phyloP scores from a whole-genome alignment of 1,140 invertebrate genomes.

The Rhyzopertha dominica region DNA sequence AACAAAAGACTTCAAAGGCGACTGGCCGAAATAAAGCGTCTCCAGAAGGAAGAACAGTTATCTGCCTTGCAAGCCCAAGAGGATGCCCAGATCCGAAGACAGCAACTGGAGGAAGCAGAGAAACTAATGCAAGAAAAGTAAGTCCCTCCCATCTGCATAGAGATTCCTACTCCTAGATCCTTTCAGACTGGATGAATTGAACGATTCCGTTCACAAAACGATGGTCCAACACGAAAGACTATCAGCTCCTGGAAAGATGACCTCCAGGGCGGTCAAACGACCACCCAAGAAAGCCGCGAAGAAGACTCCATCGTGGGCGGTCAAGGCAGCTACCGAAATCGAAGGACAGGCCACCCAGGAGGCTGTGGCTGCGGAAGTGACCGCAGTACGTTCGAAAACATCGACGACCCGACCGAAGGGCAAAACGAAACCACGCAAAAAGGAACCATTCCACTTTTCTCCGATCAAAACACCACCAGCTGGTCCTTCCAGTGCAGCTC shows the following conservation, averaged over 20 bases:
- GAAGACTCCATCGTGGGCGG: conserved; percentile 15
- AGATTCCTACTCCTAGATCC: no score
- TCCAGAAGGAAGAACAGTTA: conserved; percentile 17
- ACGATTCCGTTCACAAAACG: conserved; percentile 16
- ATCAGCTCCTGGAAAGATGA: conserved; percentile 15
- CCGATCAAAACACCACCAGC: not conserved
- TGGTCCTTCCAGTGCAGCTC: not conserved
- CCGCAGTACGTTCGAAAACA: not conserved
- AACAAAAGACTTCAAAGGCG: conserved; percentile 21
- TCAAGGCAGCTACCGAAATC: conserved; percentile 5
- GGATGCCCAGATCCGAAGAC: conserved; percentile 15
- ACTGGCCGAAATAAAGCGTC: conserved; percentile 16
- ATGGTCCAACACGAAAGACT: conserved; percentile 20
- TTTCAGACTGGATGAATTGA: conserved; percentile 17
- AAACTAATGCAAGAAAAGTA: conserved; percentile 19
- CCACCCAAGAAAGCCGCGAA: conserved; percentile 1
- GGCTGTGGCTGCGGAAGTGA: not conserved
- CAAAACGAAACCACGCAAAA: no score
- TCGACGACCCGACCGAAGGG: not conserved
- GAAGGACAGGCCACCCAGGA: conserved; percentile 7
- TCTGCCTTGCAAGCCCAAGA: conserved; percentile 2
- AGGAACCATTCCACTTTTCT: not conserved
- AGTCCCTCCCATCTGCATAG: no score
- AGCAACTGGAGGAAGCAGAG: conserved; percentile 20
- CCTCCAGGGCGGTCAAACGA: not conserved